A percentile compares a stretch with the other conserved stretches of the same genome.
Conservation (phyloP, 2,797 vertebrate genomes). For the Heterohyrax brucei region DNA sequence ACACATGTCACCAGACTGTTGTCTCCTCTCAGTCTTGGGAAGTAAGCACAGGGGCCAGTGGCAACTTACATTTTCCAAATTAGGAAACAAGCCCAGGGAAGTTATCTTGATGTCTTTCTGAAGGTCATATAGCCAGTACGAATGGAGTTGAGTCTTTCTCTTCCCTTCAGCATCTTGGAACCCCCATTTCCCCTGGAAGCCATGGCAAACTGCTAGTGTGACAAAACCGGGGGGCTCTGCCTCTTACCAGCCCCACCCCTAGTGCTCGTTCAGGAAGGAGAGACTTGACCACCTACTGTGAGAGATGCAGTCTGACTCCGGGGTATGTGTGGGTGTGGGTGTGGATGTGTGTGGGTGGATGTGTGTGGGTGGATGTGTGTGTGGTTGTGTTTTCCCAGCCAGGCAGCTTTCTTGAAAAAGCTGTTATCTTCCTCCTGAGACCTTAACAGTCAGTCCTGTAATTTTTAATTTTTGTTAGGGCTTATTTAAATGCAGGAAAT, state of each 20-base stretch:
- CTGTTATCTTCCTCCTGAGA: neutral
- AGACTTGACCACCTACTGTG: neutral
- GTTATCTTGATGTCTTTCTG: neutral
- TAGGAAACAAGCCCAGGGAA: neutral
- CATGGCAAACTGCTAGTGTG: neutral
- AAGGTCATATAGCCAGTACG: neutral
- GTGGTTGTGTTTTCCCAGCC: neutral
- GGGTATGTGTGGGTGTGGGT: neutral
- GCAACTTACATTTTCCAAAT: neutral
- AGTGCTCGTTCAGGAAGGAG: neutral
- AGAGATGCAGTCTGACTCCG: neutral
- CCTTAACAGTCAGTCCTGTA: neutral
- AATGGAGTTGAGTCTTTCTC: neutral
- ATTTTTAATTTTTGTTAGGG: constrained; percentile 78
- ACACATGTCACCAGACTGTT: rapidly evolving
- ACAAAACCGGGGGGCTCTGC: neutral
- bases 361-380: too few relatives aligned
- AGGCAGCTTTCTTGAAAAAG: constrained; percentile 29
- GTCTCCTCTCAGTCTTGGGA: neutral
- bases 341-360: too few relatives aligned
- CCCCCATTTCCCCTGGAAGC: neutral
- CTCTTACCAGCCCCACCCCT: neutral
- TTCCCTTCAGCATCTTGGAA: neutral
- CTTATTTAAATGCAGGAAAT: constrained; percentile 84
- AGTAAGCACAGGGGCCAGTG: neutral